Conservation (phyloP, 1,140 invertebrate species). For the Zophobas morio region DNA sequence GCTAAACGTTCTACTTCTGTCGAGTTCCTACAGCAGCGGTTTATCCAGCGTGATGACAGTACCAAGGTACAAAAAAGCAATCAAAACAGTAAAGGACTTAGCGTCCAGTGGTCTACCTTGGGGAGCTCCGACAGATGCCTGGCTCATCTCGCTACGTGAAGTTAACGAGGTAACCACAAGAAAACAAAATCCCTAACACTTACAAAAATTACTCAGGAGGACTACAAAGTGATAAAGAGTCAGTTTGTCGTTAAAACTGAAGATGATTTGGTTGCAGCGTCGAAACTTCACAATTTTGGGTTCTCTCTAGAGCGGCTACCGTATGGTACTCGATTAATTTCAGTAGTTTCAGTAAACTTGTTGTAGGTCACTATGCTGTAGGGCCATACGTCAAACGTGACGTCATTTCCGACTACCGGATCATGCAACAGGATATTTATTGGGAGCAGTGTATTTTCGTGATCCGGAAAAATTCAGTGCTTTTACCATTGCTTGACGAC, state of each 20-base stretch:
- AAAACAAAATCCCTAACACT: constrained; percentile 53
- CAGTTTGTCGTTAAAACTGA: constrained; percentile 68
- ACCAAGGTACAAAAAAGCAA: constrained; percentile 69
- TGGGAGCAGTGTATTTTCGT: constrained; percentile 71
- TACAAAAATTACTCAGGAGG: not conserved
- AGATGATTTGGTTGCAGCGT: constrained; percentile 66
- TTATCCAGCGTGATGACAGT: constrained; percentile 71
- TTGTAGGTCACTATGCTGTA: constrained; percentile 70
- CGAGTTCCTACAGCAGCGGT: constrained; percentile 69
- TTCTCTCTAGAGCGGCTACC: constrained; percentile 71
- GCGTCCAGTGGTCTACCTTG: constrained; percentile 69
- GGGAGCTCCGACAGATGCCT: constrained; percentile 73
- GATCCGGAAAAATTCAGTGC: constrained; percentile 70
- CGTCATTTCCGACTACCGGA: constrained; percentile 66
- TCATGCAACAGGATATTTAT: constrained; percentile 72
- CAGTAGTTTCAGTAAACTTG: constrained; percentile 4
- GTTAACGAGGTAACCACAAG: constrained; percentile 64
- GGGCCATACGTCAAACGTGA: constrained; percentile 71
- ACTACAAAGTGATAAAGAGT: constrained; percentile 66
- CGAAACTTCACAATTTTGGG: constrained; percentile 68
- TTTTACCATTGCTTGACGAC: constrained; percentile 52
- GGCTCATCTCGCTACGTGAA: constrained; percentile 68
- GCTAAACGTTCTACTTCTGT: constrained; percentile 68
- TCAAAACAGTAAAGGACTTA: constrained; percentile 70
- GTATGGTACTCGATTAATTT: constrained; percentile 28